Conservation (phyloP, 2,797 vertebrate species). For the Cynopterus sphinx region DNA sequence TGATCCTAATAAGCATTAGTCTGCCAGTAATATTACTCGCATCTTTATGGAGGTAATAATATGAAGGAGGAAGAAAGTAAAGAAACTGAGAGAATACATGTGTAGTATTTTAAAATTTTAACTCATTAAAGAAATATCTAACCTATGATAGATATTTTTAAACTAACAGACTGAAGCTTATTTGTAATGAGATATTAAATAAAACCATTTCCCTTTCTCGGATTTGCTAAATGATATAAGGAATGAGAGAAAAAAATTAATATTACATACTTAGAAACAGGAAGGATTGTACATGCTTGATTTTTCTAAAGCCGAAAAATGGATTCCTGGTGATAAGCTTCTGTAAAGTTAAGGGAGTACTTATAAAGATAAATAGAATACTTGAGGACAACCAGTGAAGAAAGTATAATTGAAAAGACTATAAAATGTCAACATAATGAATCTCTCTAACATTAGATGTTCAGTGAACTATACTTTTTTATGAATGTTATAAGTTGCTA, state of each 20-base stretch:
- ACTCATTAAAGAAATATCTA: neutral
- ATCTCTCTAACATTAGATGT: constrained; percentile 64
- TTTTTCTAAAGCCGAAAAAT: constrained; percentile 64
- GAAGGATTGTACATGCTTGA: constrained; percentile 36
- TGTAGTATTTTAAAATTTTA: neutral
- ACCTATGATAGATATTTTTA: constrained; percentile 1
- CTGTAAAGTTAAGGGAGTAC: constrained; percentile 54
- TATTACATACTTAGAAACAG: constrained; percentile 8
- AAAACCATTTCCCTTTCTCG: constrained; percentile 4
- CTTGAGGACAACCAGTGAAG: constrained; percentile 61
- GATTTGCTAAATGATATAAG: constrained; percentile 36
- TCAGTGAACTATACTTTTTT: constrained; percentile 39
- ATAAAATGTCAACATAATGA: constrained; percentile 74
- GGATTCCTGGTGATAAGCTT: constrained; percentile 38
- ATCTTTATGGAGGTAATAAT: neutral
- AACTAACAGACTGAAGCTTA: neutral
- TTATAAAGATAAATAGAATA: constrained; percentile 71
- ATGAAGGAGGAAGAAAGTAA: neutral
- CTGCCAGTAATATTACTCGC: neutral
- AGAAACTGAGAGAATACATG: neutral
- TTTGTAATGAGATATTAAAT: constrained; percentile 43
- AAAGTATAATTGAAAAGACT: constrained; percentile 73
- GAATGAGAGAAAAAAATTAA: neutral
- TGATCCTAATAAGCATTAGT: neutral
- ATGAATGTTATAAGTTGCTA: constrained; percentile 56